These are phyloP conservation scores for Polydesmus complanatus DNA, from an alignment of 2,888 invertebrate species.

Conservation along the genomic window DNA sequence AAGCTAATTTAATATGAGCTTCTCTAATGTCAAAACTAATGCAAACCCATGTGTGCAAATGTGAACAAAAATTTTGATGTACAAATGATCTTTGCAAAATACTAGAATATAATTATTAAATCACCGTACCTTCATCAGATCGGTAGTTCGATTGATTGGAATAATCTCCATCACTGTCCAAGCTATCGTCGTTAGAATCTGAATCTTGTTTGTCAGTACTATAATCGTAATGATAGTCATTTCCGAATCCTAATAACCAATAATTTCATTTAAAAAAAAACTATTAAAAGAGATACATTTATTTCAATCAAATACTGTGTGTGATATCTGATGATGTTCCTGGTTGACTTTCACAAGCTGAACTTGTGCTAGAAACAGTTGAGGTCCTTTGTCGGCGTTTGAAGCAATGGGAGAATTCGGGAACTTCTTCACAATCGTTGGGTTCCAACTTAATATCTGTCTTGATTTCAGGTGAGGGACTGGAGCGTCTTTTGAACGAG, in stretches of 20 bases:
- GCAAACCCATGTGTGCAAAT: too few species aligned
- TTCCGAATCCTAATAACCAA: too few species aligned
- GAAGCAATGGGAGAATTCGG: not conserved
- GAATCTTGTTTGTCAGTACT: constrained; percentile 8
- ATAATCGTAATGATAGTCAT: too few species aligned
- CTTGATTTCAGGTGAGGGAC: too few species aligned
- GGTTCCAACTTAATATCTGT: not conserved
- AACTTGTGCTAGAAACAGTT: too few species aligned
- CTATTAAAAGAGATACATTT: too few species aligned
- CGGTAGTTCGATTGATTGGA: constrained; percentile 65
- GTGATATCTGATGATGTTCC: not conserved
- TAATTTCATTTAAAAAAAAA: too few species aligned
- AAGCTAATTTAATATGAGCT: too few species aligned
- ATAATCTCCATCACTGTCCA: constrained; percentile 51
- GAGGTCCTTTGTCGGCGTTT: too few species aligned
- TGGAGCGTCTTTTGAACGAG: not conserved
- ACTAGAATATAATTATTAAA: not conserved
- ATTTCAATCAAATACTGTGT: not conserved
- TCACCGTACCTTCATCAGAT: constrained; percentile 54
- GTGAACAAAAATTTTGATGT: constrained; percentile 11
- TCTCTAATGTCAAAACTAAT: too few species aligned
- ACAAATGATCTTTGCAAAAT: not conserved
- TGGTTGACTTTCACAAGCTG: not conserved
- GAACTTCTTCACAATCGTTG: not conserved
- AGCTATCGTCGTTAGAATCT: constrained; percentile 65